Percentiles rank a stretch among this genome's conserved stretches.
These are phyloP conservation scores for Pedionomus torquatus DNA, from an alignment of 2,113 vertebrate species.

Conservation along the genomic window DNA sequence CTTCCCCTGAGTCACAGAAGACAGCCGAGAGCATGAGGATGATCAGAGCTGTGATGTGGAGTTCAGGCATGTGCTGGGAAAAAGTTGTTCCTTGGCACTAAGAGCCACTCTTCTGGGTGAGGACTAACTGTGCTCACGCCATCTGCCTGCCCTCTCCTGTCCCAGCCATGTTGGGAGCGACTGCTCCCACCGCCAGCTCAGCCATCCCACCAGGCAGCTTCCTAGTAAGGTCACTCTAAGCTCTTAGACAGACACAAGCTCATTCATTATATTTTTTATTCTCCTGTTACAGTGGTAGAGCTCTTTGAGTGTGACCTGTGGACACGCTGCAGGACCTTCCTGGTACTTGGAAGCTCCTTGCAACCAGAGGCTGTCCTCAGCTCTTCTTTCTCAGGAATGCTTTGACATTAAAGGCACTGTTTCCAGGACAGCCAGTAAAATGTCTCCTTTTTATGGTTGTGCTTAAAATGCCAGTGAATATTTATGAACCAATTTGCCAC, in stretches of 20 bases:
- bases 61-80: neutral
- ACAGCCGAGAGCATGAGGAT: neutral
- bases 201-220: neutral
- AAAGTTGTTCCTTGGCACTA: neutral
- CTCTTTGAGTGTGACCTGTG: neutral
- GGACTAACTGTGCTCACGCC: neutral
- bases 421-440: neutral
- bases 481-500: slow-evolving; percentile 65
- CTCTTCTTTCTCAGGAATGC: neutral
- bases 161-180: accelerated
- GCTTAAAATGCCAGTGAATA: slow-evolving; percentile 45
- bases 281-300: neutral
- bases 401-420: neutral
- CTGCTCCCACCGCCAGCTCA: too few species aligned
- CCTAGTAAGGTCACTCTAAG: neutral
- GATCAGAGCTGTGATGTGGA: neutral
- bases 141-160: neutral
- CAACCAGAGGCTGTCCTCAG: neutral
- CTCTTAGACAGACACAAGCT: neutral
- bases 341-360: neutral
- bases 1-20: neutral
- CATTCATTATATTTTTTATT: neutral
- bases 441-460: slow-evolving; percentile 12
- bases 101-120: neutral
- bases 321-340: neutral